phyloP scores from a whole-genome alignment of 2,113 vertebrate genomes.

The Condylura cristata region DNA sequence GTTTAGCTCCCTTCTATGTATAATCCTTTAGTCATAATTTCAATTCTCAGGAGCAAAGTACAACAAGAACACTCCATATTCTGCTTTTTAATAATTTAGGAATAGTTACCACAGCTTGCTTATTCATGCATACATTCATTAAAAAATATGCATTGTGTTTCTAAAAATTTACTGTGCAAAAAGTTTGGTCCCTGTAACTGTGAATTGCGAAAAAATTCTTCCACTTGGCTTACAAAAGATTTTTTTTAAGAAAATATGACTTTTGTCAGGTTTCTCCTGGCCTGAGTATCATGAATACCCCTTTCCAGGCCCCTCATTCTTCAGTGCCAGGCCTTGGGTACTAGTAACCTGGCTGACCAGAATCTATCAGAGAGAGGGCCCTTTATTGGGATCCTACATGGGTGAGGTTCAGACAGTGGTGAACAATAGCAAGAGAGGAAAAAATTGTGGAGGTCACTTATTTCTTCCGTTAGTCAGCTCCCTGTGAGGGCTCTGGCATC shows the following conservation, averaged over 20 bases:
- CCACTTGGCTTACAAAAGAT: background rate
- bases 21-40: slow-evolving; percentile 58
- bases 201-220: background rate
- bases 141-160: slow-evolving; percentile 46
- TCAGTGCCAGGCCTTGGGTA: background rate
- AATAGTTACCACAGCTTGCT: slow-evolving; percentile 16
- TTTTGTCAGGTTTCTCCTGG: background rate
- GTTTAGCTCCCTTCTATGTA: slow-evolving; percentile 43
- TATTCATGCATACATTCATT: slow-evolving; percentile 56
- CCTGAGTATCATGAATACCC: background rate
- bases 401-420: background rate
- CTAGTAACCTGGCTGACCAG: background rate
- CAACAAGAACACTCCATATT: slow-evolving; percentile 55
- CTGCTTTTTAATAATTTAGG: slow-evolving; percentile 75
- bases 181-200: background rate
- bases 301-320: background rate
- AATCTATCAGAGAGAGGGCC: background rate
- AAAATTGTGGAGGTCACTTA: background rate
- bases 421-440: background rate
- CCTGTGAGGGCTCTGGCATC: background rate
- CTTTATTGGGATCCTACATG: background rate
- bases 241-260: background rate
- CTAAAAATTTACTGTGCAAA: slow-evolving; percentile 23
- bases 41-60: slow-evolving; percentile 57
- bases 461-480: background rate